Conservation (phyloP, 2,113 vertebrate genomes). For the Cnemophilus loriae region DNA sequence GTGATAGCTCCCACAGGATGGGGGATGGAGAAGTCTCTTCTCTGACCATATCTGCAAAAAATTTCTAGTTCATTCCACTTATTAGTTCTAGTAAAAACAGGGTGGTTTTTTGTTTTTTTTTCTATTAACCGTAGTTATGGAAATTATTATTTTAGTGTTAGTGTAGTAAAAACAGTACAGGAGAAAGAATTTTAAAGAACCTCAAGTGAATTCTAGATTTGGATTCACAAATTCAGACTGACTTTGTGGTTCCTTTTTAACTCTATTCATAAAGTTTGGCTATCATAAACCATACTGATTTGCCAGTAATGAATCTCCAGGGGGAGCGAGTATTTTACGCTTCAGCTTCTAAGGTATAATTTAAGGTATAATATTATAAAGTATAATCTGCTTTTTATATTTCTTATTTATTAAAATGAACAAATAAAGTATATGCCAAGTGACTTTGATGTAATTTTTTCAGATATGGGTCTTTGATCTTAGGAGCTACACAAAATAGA, state of each 20-base stretch:
- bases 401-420: neutral
- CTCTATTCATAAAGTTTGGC: neutral
- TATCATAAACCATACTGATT: neutral
- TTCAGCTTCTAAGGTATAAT: neutral
- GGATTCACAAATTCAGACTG: neutral
- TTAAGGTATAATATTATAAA: neutral
- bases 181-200: neutral
- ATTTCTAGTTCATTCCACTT: neutral
- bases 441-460: conserved; percentile 8
- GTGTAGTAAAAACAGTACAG: neutral
- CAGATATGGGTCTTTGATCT: neutral
- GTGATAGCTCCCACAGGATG: neutral
- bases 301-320: neutral
- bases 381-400: neutral
- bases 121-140: neutral
- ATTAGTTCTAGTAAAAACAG: neutral
- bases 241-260: neutral
- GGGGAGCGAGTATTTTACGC: neutral
- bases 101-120: accelerated
- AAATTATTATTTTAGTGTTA: neutral
- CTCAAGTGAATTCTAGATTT: neutral
- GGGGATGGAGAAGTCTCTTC: neutral
- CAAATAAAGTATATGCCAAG: conserved; percentile 34
- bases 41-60: neutral
- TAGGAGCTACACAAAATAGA: neutral